phyloP scores from a whole-genome alignment of 2,888 invertebrate species.

The Cataglyphis livida region DNA sequence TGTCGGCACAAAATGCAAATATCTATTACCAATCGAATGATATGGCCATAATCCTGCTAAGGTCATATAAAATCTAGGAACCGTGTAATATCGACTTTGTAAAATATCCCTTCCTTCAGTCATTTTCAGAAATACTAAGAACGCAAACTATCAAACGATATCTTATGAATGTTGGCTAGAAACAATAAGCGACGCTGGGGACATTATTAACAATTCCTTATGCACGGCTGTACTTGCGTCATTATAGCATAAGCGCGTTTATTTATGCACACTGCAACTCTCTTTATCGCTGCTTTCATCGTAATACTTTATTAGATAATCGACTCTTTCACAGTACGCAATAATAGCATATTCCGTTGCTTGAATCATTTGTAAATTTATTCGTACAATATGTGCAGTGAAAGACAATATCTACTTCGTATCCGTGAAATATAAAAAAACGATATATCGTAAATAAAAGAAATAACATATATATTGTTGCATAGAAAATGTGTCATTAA shows the following conservation, averaged over 20 bases:
- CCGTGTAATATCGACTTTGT: slow-evolving; percentile 30
- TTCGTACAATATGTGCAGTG: not conserved
- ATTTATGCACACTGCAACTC: slow-evolving; percentile 20
- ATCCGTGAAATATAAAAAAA: not conserved
- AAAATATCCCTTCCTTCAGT: slow-evolving; percentile 10
- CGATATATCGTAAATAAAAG: not conserved
- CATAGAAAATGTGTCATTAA: not conserved
- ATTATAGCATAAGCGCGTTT: slow-evolving; percentile 6
- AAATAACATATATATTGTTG: not conserved
- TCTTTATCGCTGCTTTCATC: slow-evolving; percentile 21
- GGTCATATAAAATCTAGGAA: slow-evolving; percentile 37
- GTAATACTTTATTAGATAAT: not conserved
- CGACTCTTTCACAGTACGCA: not conserved
- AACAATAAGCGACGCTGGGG: not conserved
- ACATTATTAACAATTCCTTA: slow-evolving; percentile 27
- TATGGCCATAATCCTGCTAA: slow-evolving; percentile 43
- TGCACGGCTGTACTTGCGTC: not conserved
- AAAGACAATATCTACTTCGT: not conserved
- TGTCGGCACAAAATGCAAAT: slow-evolving; percentile 18
- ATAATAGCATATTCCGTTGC: not conserved
- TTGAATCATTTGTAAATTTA: not conserved
- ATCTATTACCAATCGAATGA: slow-evolving; percentile 12
- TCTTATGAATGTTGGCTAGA: not conserved
- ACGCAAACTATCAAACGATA: slow-evolving; percentile 2
- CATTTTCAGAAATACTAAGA: slow-evolving; percentile 30